Evolutionary conservation across 92 coral and sea anemone genomes (phyloP).

Genomic region (Blastomussa wellsi): DNA sequence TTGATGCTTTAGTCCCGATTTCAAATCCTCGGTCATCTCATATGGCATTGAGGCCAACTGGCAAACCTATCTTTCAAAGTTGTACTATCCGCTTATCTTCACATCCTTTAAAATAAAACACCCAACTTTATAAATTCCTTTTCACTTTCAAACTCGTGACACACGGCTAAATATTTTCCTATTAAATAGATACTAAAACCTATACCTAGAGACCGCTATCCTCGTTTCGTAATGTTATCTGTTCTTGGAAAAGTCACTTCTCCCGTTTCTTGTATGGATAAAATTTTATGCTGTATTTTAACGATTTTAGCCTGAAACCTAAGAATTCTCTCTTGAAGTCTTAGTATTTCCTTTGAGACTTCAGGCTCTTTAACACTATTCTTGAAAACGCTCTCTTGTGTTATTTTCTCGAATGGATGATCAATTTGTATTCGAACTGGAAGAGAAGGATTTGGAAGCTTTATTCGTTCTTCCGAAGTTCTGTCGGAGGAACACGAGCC

Average conservation of each 20-base stretch:
- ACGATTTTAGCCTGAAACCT: conserved; percentile 98
- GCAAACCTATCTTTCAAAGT: no score
- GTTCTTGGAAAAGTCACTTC: conserved; percentile 55
- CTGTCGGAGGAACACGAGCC: conserved; percentile 51
- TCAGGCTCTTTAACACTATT: conserved; percentile 64
- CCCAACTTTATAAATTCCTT: not conserved
- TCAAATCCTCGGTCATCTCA: not conserved
- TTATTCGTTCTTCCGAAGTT: conserved; percentile 42
- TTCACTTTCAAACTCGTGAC: not conserved
- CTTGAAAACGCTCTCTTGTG: conserved; percentile 38
- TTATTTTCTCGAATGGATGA: conserved; percentile 78
- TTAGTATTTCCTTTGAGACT: conserved; percentile 75
- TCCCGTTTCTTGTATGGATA: conserved; percentile 81
- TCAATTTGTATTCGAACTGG: conserved; percentile 71
- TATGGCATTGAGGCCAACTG: no score
- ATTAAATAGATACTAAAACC: not conserved
- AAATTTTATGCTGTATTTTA: conserved; percentile 88
- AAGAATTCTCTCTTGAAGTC: conserved; percentile 94
- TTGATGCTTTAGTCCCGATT: not conserved
- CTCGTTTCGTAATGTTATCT: conserved; percentile 39
- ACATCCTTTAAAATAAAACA: no score
- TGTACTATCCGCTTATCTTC: no score
- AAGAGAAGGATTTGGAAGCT: conserved; percentile 33
- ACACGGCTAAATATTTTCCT: not conserved
- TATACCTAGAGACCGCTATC: not conserved